A percentile compares a stretch with the other conserved stretches of the same genome.
Evolutionary conservation across 2,113 vertebrate genomes (phyloP).

Genomic region (Malurus cyaneus): DNA sequence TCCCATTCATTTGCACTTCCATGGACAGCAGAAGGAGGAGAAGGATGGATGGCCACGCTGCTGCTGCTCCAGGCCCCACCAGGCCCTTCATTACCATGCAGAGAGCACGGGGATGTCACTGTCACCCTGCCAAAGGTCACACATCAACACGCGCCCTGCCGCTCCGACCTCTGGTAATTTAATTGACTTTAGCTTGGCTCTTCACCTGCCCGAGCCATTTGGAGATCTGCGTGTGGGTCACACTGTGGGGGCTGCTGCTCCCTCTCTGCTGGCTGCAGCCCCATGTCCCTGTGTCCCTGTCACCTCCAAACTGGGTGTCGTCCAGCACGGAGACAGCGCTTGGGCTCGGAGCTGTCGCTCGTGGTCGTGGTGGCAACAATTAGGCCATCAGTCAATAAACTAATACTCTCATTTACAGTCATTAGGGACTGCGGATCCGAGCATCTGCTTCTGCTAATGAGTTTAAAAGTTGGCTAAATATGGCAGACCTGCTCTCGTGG

Average conservation of each 20-base stretch:
- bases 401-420: slow-evolving; percentile 61
- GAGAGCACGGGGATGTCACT: neutral
- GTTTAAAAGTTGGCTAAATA: slow-evolving; percentile 52
- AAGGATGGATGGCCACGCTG: rapidly evolving
- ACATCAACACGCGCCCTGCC: rapidly evolving
- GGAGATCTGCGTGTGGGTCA: neutral
- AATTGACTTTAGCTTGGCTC: slow-evolving; percentile 19
- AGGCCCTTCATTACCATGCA: neutral
- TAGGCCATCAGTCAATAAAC: slow-evolving; percentile 59
- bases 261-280: neutral
- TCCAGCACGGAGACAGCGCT: neutral
- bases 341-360: neutral
- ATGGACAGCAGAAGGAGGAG: rapidly evolving
- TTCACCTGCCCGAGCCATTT: neutral
- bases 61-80: neutral
- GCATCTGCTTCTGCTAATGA: slow-evolving; percentile 54
- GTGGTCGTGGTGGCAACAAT: slow-evolving; percentile 44
- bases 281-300: neutral
- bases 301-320: neutral
- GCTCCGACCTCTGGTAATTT: slow-evolving; percentile 10
- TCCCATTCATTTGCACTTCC: neutral
- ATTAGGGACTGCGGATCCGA: slow-evolving; percentile 39
- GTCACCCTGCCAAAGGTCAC: neutral
- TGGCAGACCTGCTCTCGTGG: neutral
- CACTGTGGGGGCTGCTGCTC: neutral